Evolutionary conservation across 1,140 invertebrate species (phyloP).

Genomic region (Pseudomyrmex pallidus): DNA sequence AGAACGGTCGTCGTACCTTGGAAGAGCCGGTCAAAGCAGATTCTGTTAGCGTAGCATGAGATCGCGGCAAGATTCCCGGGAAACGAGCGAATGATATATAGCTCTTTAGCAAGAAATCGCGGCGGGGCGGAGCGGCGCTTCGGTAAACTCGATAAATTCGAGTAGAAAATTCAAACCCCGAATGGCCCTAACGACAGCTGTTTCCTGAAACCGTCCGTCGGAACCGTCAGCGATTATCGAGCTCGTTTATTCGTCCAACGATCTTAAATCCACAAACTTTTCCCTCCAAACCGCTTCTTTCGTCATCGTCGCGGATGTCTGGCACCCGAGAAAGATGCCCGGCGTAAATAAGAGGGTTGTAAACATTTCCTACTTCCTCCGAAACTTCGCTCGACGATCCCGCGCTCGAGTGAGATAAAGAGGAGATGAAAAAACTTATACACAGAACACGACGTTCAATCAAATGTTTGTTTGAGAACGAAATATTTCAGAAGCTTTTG

Average conservation of each 20-base stretch:
- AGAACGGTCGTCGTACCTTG: constrained; percentile 38
- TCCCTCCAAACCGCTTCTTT: constrained; percentile 17
- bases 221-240: constrained; percentile 60
- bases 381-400: background rate
- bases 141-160: constrained; percentile 61
- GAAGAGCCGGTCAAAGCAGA: constrained; percentile 54
- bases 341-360: constrained; percentile 58
- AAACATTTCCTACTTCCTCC: constrained; percentile 31
- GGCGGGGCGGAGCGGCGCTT: constrained; percentile 26
- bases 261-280: constrained; percentile 67
- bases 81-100: constrained; percentile 67
- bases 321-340: constrained; percentile 43
- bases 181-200: constrained; percentile 66
- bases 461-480: background rate
- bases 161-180: constrained; percentile 49
- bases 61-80: constrained; percentile 51
- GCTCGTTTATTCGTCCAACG: constrained; percentile 60
- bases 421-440: constrained; percentile 19
- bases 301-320: constrained; percentile 50
- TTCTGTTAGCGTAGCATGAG: constrained; percentile 48
- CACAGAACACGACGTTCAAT: background rate
- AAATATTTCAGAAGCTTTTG: too few species aligned
- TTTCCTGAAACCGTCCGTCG: constrained; percentile 52
- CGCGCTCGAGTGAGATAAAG: background rate
- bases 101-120: constrained; percentile 61